Evolutionary conservation across 2,113 vertebrate species (phyloP).

Genomic region (Aepyceros melampus): DNA sequence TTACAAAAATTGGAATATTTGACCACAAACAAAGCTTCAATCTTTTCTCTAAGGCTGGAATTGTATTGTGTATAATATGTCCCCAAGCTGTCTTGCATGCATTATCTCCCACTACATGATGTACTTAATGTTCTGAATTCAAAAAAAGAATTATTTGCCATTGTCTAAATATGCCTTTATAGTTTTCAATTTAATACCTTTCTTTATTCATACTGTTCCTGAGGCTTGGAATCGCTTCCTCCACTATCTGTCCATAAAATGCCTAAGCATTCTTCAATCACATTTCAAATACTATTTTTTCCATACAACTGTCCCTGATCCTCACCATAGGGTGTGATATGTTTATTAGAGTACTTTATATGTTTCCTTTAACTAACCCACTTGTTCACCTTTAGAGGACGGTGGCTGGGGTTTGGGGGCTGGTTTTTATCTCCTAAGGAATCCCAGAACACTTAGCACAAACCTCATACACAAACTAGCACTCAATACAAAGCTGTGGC

Average conservation of each 20-base stretch:
- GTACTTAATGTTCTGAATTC: not conserved
- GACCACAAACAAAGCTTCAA: not conserved
- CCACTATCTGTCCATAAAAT: not conserved
- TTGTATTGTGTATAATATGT: not conserved
- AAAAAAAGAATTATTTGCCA: not conserved
- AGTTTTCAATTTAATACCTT: not conserved
- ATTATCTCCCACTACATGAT: not conserved
- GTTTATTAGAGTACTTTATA: not conserved
- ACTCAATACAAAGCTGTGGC: not conserved
- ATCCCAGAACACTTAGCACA: not conserved
- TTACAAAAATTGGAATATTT: conserved; percentile 18
- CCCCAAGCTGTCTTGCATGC: not conserved
- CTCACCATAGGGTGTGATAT: not conserved
- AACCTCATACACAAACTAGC: not conserved
- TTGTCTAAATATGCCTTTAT: not conserved
- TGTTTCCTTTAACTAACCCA: not conserved
- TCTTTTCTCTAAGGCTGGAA: not conserved
- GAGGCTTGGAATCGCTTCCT: not conserved
- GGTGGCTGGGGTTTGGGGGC: not conserved
- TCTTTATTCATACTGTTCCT: not conserved
- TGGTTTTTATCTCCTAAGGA: not conserved
- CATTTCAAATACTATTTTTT: not conserved
- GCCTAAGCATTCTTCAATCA: not conserved
- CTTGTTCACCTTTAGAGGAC: not conserved
- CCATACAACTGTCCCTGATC: not conserved